Conservation (phyloP, 2,113 vertebrate species). For the Progne subis region DNA sequence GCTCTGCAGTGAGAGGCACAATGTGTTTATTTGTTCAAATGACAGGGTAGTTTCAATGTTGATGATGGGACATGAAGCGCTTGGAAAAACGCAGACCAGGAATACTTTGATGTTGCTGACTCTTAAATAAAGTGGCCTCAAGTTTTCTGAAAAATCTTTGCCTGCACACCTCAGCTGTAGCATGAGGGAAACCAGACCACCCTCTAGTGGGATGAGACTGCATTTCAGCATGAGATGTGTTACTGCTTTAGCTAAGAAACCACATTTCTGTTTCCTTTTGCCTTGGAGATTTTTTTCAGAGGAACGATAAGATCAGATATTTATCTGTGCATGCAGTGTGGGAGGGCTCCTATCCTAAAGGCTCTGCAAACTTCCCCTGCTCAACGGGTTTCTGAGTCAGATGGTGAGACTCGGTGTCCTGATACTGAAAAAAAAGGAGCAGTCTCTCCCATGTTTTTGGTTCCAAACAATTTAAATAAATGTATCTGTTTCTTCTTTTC, state of each 20-base stretch:
- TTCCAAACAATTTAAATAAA: conserved; percentile 6
- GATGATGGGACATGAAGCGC: background rate
- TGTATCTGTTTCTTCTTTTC: background rate
- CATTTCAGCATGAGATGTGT: conserved; percentile 12
- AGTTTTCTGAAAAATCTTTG: background rate
- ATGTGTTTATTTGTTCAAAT: background rate
- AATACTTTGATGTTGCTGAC: background rate
- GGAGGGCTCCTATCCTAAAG: conserved; percentile 28
- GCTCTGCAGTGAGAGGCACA: background rate
- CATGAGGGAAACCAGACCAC: conserved; percentile 63
- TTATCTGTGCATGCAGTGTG: background rate
- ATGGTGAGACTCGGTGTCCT: background rate
- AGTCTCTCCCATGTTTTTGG: background rate
- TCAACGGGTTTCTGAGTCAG: conserved; percentile 27
- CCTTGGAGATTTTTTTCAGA: conserved; percentile 16
- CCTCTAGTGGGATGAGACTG: conserved; percentile 68
- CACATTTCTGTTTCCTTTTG: background rate
- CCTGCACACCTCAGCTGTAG: background rate
- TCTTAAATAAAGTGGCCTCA: background rate
- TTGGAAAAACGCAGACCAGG: conserved; percentile 6
- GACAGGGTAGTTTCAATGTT: background rate
- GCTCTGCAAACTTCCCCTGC: background rate
- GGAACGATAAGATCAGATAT: conserved; percentile 9
- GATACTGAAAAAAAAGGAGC: background rate
- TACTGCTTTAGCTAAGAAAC: background rate